These are phyloP conservation scores for Oscheius onirici DNA, from an alignment of 2,888 invertebrate genomes.

Conservation along the genomic window DNA sequence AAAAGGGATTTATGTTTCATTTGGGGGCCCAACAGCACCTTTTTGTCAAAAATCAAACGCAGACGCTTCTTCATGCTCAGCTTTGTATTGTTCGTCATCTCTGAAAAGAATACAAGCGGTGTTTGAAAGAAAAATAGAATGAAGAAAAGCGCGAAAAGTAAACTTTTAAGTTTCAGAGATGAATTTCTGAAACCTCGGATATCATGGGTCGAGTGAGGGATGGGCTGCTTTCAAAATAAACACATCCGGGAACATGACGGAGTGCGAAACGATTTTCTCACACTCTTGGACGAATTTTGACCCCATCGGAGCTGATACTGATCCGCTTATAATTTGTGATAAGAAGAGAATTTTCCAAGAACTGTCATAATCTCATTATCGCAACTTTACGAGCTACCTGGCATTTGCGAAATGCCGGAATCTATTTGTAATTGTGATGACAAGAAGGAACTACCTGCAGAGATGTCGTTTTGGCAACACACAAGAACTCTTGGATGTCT, in stretches of 20 bases:
- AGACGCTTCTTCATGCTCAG: slow-evolving; percentile 28
- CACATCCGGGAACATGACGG: not conserved
- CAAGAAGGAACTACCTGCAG: slow-evolving; percentile 8
- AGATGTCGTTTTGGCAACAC: slow-evolving; percentile 12
- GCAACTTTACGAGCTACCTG: no score
- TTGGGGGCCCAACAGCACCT: not conserved
- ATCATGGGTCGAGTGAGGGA: not conserved
- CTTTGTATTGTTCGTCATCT: slow-evolving; percentile 24
- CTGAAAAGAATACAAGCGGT: not conserved
- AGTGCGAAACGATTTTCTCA: no score
- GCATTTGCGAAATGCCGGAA: no score
- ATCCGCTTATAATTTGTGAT: no score
- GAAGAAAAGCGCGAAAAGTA: no score
- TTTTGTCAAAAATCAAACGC: slow-evolving; percentile 28
- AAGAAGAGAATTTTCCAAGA: no score
- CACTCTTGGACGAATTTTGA: no score
- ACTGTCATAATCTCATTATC: no score
- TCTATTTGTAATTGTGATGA: not conserved
- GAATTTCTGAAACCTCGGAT: not conserved
- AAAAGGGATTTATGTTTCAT: slow-evolving; percentile 25
- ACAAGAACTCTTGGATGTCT: slow-evolving; percentile 5
- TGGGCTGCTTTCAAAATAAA: not conserved
- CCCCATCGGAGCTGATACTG: no score
- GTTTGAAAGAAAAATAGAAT: no score
- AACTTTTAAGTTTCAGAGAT: no score